phyloP scores from a whole-genome alignment of 2,888 invertebrate genomes.

The Kuschelorhynchus macadamiae region DNA sequence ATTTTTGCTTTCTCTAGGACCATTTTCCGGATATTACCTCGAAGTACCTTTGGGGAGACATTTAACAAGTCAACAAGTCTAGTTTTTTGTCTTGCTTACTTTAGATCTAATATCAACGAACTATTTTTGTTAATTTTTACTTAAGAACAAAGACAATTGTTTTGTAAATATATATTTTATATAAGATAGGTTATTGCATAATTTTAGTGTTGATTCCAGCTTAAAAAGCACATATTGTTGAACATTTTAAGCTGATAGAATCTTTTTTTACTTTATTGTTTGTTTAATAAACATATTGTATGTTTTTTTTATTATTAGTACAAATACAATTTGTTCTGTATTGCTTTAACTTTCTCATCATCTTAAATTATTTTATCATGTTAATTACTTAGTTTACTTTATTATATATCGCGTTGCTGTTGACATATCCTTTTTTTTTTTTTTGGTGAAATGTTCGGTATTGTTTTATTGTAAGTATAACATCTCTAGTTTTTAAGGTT shows the following conservation, averaged over 20 bases:
- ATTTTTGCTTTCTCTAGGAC: no score
- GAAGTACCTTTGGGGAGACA: no score
- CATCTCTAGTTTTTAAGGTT: slow-evolving; percentile 31
- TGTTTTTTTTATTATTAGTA: slow-evolving; percentile 60
- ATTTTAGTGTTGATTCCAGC: slow-evolving; percentile 29
- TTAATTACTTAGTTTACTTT: slow-evolving; percentile 35
- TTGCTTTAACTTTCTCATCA: slow-evolving; percentile 54
- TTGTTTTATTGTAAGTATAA: slow-evolving; percentile 34
- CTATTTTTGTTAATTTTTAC: slow-evolving; percentile 58
- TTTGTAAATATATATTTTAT: slow-evolving; percentile 63
- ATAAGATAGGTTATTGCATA: slow-evolving; percentile 41
- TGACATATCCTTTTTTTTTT: slow-evolving; percentile 47
- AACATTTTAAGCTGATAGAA: slow-evolving; percentile 53
- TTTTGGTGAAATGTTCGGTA: slow-evolving; percentile 25
- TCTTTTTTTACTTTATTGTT: slow-evolving; percentile 28
- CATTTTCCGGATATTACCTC: no score
- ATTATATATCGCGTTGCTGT: slow-evolving; percentile 38
- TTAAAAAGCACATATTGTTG: not conserved
- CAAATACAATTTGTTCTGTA: slow-evolving; percentile 61
- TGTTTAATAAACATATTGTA: slow-evolving; percentile 31
- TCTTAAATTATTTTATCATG: slow-evolving; percentile 50
- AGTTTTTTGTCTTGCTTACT: slow-evolving; percentile 55
- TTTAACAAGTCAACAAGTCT: no score
- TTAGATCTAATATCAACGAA: no score
- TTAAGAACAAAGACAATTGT: slow-evolving; percentile 64